Conservation (phyloP, 1,140 invertebrate species). For the Caenorhabditis inopinata region DNA sequence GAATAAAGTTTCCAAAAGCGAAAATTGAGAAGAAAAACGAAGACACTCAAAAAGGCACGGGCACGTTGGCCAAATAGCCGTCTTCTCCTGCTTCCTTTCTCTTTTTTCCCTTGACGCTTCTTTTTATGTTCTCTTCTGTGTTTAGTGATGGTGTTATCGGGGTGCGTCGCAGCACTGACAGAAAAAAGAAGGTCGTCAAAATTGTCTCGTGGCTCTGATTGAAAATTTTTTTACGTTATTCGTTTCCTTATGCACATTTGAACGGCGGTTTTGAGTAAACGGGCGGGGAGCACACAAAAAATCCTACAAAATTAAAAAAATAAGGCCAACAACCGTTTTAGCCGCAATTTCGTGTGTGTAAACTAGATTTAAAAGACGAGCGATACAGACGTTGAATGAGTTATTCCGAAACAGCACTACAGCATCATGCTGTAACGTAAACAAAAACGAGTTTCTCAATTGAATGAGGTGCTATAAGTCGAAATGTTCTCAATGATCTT, state of each 20-base stretch:
- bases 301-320: no score
- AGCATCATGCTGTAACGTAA: no score
- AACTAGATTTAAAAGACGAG: no score
- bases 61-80: background rate
- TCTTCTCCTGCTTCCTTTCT: background rate
- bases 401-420: no score
- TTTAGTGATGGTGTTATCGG: background rate
- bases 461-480: no score
- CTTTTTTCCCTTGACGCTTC: constrained; percentile 5
- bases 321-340: no score
- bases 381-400: no score
- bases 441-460: no score
- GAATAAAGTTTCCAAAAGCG: constrained; percentile 11
- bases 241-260: background rate
- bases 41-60: background rate
- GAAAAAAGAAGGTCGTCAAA: constrained; percentile 18
- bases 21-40: constrained; percentile 8
- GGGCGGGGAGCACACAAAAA: no score
- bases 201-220: constrained; percentile 14
- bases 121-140: constrained; percentile 11
- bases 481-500: no score
- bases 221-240: background rate
- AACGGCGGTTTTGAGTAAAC: no score
- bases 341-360: no score
- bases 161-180: background rate